Evolutionary conservation across 2,888 invertebrate genomes (phyloP).

Genomic region (Clepsis dumicolana): DNA sequence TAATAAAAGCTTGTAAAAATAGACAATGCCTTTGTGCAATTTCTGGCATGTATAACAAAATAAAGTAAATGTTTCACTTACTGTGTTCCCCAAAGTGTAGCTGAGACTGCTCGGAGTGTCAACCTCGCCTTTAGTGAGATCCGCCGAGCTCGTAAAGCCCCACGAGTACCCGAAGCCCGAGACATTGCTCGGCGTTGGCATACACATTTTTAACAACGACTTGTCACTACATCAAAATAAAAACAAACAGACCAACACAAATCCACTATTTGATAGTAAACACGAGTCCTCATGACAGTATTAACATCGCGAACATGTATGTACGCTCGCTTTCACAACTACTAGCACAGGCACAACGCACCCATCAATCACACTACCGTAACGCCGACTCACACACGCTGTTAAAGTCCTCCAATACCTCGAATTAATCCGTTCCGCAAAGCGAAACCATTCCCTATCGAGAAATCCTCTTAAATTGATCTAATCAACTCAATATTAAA

Average conservation of each 20-base stretch:
- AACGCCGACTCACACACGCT: conserved; percentile 51
- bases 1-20: too few species aligned
- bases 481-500: conserved; percentile 71
- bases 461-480: conserved; percentile 63
- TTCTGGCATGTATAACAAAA: background rate
- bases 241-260: conserved; percentile 77
- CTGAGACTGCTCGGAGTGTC: conserved; percentile 82
- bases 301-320: conserved; percentile 81
- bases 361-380: conserved; percentile 76
- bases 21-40: background rate
- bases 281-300: conserved; percentile 82
- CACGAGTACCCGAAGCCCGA: conserved; percentile 84
- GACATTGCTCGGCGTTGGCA: conserved; percentile 84
- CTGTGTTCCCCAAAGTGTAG: conserved; percentile 82
- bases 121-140: conserved; percentile 82
- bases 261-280: conserved; percentile 81
- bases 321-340: conserved; percentile 83
- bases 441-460: conserved; percentile 53
- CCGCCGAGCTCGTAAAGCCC: conserved; percentile 82
- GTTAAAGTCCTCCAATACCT: conserved; percentile 49
- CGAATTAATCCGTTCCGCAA: conserved; percentile 50
- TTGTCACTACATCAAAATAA: conserved; percentile 65
- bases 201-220: conserved; percentile 78
- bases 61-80: conserved; percentile 54
- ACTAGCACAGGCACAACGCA: conserved; percentile 80